These are phyloP conservation scores for Temnopleurus reevesii DNA, from an alignment of 53 echinoderm and acorn worm species.

Conservation along the genomic window DNA sequence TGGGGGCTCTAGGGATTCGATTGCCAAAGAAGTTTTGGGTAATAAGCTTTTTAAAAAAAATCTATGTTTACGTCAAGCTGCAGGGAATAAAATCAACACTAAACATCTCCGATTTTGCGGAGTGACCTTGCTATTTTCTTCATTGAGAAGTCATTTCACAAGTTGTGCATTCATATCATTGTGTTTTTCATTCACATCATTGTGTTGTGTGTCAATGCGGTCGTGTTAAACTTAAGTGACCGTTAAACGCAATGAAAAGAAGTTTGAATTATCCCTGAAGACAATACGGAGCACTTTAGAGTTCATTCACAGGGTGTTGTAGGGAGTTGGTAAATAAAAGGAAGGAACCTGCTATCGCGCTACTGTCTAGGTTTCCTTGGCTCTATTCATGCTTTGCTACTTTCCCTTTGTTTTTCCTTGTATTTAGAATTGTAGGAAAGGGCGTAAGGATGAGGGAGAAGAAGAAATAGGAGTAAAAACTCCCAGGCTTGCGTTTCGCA, in stretches of 20 bases:
- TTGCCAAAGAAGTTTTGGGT: no score
- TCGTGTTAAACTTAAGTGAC: slow-evolving; percentile 53
- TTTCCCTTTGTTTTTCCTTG: no score
- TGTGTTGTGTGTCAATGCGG: not conserved
- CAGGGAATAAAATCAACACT: no score
- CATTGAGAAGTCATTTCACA: slow-evolving; percentile 1
- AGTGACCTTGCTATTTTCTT: no score
- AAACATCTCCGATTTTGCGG: no score
- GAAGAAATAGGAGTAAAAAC: no score
- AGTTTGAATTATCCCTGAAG: not conserved
- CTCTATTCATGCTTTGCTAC: not conserved
- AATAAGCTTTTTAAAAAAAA: no score
- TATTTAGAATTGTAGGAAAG: not conserved
- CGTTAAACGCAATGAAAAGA: slow-evolving; percentile 12
- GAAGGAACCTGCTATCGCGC: not conserved
- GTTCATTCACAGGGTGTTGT: not conserved
- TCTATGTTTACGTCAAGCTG: no score
- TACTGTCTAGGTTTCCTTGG: not conserved
- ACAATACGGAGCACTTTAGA: slow-evolving; percentile 1
- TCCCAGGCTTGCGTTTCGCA: not conserved
- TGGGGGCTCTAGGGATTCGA: no score
- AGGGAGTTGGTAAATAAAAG: not conserved
- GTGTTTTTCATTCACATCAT: no score
- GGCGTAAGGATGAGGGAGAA: not conserved
- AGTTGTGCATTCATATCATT: slow-evolving; percentile 44